Conservation (phyloP, 1,140 invertebrate species). For the Potamilus streckersoni region DNA sequence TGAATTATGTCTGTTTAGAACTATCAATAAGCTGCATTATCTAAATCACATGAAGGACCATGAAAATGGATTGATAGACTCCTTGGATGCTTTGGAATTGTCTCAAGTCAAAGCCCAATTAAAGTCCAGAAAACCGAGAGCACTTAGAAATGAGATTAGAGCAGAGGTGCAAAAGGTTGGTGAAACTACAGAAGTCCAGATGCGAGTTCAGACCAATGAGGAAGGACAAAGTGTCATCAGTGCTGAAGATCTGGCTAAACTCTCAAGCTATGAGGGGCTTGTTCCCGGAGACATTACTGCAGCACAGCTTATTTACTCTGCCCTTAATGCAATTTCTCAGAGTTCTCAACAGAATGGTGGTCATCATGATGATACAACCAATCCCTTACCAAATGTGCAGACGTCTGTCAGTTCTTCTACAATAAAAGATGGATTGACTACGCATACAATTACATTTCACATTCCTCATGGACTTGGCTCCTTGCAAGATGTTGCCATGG, state of each 20-base stretch:
- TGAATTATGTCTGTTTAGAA: constrained; percentile 72
- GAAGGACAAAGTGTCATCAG: constrained; percentile 41
- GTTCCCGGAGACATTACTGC: constrained; percentile 71
- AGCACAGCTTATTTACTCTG: constrained; percentile 72
- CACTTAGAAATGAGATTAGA: background rate
- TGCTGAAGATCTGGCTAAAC: constrained; percentile 49
- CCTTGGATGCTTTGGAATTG: background rate
- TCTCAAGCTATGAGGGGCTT: constrained; percentile 54
- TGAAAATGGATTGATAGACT: constrained; percentile 68
- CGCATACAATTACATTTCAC: constrained; percentile 55
- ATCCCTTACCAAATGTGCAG: constrained; percentile 40
- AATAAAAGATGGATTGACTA: constrained; percentile 45
- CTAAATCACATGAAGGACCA: constrained; percentile 73
- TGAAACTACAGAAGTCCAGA: constrained; percentile 34
- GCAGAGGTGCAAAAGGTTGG: constrained; percentile 9
- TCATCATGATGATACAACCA: constrained; percentile 3
- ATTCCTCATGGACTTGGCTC: constrained; percentile 23
- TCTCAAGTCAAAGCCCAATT: background rate
- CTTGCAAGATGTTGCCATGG: too few relatives aligned
- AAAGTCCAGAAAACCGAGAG: background rate
- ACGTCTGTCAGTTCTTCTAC: constrained; percentile 39
- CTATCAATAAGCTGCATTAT: constrained; percentile 73
- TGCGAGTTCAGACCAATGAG: constrained; percentile 48
- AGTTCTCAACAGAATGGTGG: constrained; percentile 7
- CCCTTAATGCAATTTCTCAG: constrained; percentile 68